phyloP scores from a whole-genome alignment of 2,888 invertebrate genomes.

The Epirrhoe tristata region DNA sequence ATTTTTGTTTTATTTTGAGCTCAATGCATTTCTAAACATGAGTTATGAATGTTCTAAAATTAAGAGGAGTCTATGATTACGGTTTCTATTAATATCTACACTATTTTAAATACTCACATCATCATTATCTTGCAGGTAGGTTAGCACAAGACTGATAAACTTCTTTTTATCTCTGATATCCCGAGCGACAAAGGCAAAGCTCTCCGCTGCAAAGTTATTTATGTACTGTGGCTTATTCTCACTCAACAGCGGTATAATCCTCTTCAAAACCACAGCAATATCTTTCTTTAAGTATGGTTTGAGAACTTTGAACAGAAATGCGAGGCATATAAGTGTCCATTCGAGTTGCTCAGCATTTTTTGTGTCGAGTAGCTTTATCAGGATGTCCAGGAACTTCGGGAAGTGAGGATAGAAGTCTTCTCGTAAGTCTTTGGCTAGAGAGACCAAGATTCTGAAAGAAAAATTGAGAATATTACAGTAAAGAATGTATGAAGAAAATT shows the following conservation, averaged over 20 bases:
- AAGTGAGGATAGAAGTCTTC: slow-evolving; percentile 96
- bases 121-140: slow-evolving; percentile 87
- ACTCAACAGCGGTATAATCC: slow-evolving; percentile 91
- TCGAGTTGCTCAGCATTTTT: slow-evolving; percentile 95
- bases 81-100: no score
- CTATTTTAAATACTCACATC: slow-evolving; percentile 86
- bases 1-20: no score
- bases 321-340: slow-evolving; percentile 93
- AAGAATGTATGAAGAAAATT: no score
- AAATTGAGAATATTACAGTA: slow-evolving; percentile 7
- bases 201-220: slow-evolving; percentile 97
- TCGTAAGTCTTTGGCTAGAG: slow-evolving; percentile 94
- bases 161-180: slow-evolving; percentile 92
- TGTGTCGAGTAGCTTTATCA: slow-evolving; percentile 89
- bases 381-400: slow-evolving; percentile 88
- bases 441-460: slow-evolving; percentile 89
- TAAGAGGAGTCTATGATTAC: no score
- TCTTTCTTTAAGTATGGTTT: slow-evolving; percentile 94
- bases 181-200: slow-evolving; percentile 97
- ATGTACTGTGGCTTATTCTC: slow-evolving; percentile 93
- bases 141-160: slow-evolving; percentile 89
- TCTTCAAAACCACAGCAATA: slow-evolving; percentile 89
- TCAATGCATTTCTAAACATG: no score
- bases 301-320: slow-evolving; percentile 95
- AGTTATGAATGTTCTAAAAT: no score